Evolutionary conservation across 1,140 invertebrate genomes (phyloP).

Genomic region (Drosophila bocqueti): DNA sequence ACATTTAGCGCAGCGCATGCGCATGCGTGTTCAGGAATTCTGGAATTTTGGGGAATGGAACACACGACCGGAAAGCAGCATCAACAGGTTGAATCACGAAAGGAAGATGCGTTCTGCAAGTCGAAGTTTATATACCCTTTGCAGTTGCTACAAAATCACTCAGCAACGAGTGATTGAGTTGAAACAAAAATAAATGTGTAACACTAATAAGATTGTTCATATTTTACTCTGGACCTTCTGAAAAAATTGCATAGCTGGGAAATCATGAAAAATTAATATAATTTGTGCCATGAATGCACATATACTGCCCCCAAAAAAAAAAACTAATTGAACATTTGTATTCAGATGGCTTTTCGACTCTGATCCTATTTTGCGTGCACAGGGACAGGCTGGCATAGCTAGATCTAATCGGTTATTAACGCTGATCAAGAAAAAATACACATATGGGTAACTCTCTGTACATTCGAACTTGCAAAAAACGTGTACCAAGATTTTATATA

Average conservation of each 20-base stretch:
- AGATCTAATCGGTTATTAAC: too few species aligned
- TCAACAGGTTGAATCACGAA: constrained; percentile 11
- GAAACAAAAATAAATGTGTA: background rate
- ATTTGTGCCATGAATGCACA: too few species aligned
- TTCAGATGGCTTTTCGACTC: too few species aligned
- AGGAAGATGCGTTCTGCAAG: background rate
- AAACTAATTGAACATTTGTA: too few species aligned
- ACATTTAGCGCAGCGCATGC: constrained; percentile 39
- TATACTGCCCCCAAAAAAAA: too few species aligned
- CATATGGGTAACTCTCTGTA: too few species aligned
- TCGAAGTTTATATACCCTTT: background rate
- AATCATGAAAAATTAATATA: background rate
- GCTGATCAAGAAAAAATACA: background rate
- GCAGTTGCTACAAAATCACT: background rate
- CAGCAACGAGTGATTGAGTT: too few species aligned
- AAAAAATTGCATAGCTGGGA: background rate
- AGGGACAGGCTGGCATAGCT: too few species aligned
- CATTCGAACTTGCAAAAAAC: too few species aligned
- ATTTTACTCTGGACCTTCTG: background rate
- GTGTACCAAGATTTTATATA: too few species aligned
- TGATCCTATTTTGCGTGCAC: too few species aligned
- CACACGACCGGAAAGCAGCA: background rate
- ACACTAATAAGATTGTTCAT: background rate
- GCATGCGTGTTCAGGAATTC: constrained; percentile 39
- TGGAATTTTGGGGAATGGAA: constrained; percentile 11